Evolutionary conservation across 1,140 invertebrate genomes (phyloP).

Genomic region (Pachyrhynchus sulphureomaculatus): DNA sequence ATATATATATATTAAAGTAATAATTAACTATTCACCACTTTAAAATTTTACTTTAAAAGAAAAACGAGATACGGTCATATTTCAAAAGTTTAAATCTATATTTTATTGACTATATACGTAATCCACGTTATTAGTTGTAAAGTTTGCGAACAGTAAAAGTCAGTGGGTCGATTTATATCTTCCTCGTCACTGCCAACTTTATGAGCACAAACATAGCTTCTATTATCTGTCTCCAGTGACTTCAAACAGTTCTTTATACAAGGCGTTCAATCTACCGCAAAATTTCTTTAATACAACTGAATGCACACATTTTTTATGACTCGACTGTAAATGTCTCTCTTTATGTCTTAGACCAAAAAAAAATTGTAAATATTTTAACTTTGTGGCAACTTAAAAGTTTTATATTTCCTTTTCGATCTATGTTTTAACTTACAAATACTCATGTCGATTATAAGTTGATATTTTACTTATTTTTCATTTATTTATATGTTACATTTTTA

Average conservation of each 20-base stretch:
- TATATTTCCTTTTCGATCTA: no score
- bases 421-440: no score
- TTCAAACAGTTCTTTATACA: neutral
- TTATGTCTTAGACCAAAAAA: constrained; percentile 1
- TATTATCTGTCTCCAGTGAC: constrained; percentile 30
- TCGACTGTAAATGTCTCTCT: neutral
- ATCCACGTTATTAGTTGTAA: constrained; percentile 25
- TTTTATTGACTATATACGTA: constrained; percentile 30
- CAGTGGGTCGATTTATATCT: constrained; percentile 40
- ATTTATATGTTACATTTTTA: no score
- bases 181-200: constrained; percentile 33
- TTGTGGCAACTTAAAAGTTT: no score
- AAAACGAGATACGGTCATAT: no score
- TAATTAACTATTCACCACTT: no score
- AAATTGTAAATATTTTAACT: neutral
- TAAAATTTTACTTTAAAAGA: no score
- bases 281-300: constrained; percentile 9
- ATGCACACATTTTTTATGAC: constrained; percentile 11
- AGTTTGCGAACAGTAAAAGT: constrained; percentile 37
- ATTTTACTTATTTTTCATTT: no score
- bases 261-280: constrained; percentile 10
- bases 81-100: no score
- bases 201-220: constrained; percentile 30
- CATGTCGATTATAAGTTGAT: no score
- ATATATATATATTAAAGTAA: no score